Evolutionary conservation across 2,113 vertebrate genomes (phyloP).

Genomic region (Dolichotis patagonum): DNA sequence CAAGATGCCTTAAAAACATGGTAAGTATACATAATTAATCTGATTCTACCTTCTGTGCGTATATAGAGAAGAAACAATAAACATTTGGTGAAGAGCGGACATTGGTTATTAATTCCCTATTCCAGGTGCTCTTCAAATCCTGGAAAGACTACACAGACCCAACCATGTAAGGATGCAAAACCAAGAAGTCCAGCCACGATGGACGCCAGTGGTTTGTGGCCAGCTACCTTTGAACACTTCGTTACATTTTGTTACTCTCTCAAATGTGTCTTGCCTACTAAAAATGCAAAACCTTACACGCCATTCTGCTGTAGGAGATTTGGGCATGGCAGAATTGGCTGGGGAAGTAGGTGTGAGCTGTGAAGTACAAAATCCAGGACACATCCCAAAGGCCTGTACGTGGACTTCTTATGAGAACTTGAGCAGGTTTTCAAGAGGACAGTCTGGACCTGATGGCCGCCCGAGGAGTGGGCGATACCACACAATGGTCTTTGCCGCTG

Average conservation of each 20-base stretch:
- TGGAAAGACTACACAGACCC: background rate
- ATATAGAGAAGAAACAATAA: background rate
- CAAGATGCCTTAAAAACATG: constrained; percentile 22
- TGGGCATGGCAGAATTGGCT: background rate
- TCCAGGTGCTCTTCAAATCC: background rate
- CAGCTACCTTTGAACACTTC: background rate
- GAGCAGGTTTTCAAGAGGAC: background rate
- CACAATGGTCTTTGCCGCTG: background rate
- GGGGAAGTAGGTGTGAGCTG: background rate
- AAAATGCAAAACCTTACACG: background rate
- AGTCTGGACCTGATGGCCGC: background rate
- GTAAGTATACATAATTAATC: constrained; percentile 41
- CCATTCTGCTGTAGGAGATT: background rate
- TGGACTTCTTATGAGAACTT: background rate
- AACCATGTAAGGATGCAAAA: background rate
- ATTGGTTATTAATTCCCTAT: background rate
- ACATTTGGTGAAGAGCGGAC: background rate
- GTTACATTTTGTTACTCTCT: background rate
- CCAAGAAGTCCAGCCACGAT: background rate
- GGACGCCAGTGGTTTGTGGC: background rate
- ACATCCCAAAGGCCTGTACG: background rate
- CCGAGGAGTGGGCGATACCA: background rate
- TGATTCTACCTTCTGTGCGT: background rate
- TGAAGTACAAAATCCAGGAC: background rate
- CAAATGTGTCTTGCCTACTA: background rate